These are phyloP conservation scores for Cochlearius cochlearius DNA, from an alignment of 2,113 vertebrate genomes.

Conservation along the genomic window DNA sequence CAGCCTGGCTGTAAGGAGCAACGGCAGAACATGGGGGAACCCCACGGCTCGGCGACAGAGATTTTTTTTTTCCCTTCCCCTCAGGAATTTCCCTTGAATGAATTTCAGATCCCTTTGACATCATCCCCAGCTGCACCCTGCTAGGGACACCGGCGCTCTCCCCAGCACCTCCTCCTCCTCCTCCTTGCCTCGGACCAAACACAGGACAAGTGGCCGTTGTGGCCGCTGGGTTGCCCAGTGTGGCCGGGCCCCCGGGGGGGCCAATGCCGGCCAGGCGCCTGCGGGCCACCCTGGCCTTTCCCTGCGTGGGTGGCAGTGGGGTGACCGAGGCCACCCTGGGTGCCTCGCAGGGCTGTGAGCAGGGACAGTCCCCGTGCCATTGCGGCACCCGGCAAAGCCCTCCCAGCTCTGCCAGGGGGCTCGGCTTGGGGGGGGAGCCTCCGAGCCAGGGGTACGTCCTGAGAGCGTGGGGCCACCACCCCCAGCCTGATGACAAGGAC, in stretches of 20 bases:
- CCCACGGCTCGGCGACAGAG: fast-evolving
- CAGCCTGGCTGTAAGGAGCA: fast-evolving
- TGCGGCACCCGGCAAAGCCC: fast-evolving
- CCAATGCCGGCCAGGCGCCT: neutral
- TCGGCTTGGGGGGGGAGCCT: fast-evolving
- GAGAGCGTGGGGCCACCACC: fast-evolving
- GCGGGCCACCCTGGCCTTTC: neutral
- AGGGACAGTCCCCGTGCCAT: fast-evolving
- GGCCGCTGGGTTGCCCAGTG: neutral
- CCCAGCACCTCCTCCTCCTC: fast-evolving
- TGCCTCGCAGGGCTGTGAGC: fast-evolving
- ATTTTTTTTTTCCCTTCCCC: neutral
- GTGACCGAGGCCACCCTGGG: neutral
- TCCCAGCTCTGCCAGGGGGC: neutral
- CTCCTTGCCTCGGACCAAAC: neutral
- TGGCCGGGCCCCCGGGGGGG: neutral
- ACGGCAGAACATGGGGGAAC: fast-evolving
- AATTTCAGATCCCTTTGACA: neutral
- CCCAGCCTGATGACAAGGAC: fast-evolving
- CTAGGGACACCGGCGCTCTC: fast-evolving
- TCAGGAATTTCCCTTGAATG: neutral
- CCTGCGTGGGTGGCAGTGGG: neutral
- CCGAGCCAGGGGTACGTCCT: fast-evolving
- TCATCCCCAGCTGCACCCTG: neutral
- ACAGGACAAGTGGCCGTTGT: fast-evolving